Percentiles rank a stretch among this genome's conserved stretches.
These are phyloP conservation scores for Bovichtus diacanthus DNA, from an alignment of 2,797 vertebrate species.

Conservation along the genomic window DNA sequence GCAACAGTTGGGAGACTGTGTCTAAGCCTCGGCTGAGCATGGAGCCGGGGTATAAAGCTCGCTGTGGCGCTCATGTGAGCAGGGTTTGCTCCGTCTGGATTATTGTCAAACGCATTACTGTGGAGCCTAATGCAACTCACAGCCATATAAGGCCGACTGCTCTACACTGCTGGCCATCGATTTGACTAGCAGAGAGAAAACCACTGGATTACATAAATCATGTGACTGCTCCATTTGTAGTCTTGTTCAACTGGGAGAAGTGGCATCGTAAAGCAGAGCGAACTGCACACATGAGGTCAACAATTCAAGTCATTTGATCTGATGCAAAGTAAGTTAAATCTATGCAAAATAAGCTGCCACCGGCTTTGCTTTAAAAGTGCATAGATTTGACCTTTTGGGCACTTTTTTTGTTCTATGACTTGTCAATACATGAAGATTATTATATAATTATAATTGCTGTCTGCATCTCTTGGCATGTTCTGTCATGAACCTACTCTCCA, in stretches of 20 bases:
- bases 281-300: not conserved
- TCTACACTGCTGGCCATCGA: conserved; percentile 68
- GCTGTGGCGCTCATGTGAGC: conserved; percentile 56
- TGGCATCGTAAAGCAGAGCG: not conserved
- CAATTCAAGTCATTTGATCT: not conserved
- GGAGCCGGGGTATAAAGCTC: conserved; percentile 45
- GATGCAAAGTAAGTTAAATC: not conserved
- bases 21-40: conserved; percentile 62
- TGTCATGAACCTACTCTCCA: conserved; percentile 14
- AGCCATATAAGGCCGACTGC: conserved; percentile 43
- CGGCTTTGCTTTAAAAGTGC: not conserved
- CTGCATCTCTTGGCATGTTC: conserved; percentile 35
- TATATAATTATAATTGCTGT: not conserved
- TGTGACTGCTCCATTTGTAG: conserved; percentile 63
- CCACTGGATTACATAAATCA: conserved; percentile 81
- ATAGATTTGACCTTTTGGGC: not conserved
- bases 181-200: conserved; percentile 57
- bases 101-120: conserved; percentile 69
- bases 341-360: not conserved
- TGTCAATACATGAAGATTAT: not conserved
- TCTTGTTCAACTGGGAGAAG: conserved; percentile 10
- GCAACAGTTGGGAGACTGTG: conserved; percentile 64
- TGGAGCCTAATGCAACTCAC: conserved; percentile 63
- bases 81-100: conserved; percentile 56
- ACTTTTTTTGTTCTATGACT: not conserved